Evolutionary conservation across 2,113 vertebrate species (phyloP).

Genomic region (Verasper variegatus): DNA sequence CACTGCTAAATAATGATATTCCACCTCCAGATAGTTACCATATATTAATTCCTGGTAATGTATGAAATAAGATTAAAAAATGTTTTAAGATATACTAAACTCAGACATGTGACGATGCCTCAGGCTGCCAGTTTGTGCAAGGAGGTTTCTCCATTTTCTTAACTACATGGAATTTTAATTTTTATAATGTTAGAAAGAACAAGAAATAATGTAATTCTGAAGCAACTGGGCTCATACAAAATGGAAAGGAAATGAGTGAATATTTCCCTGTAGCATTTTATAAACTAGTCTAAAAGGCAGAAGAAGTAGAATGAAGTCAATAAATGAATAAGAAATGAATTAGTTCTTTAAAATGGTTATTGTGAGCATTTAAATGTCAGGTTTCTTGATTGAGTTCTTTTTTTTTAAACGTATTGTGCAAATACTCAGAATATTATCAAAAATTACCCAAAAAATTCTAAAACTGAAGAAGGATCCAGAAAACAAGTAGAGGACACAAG

Average conservation of each 20-base stretch:
- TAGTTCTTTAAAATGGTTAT: background rate
- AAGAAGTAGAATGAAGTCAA: background rate
- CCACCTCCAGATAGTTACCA: background rate
- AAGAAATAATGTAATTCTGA: background rate
- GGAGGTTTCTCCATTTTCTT: slow-evolving; percentile 1
- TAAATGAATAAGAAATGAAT: background rate
- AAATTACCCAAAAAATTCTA: background rate
- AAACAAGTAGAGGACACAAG: slow-evolving; percentile 1
- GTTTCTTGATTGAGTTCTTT: background rate
- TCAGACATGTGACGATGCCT: background rate
- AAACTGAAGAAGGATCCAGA: background rate
- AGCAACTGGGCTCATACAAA: background rate
- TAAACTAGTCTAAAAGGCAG: background rate
- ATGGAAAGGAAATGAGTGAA: background rate
- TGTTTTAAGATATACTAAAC: background rate
- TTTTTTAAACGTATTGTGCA: background rate
- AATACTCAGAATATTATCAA: background rate
- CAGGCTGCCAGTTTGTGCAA: background rate
- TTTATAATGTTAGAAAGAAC: background rate
- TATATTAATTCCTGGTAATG: slow-evolving; percentile 2
- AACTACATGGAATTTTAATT: background rate
- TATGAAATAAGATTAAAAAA: slow-evolving; percentile 2
- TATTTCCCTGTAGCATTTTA: too few relatives aligned
- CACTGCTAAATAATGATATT: slow-evolving; percentile 5
- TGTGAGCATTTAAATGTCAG: background rate